Conservation (phyloP, 2,888 invertebrate species). For the Priocnemis perturbator region DNA sequence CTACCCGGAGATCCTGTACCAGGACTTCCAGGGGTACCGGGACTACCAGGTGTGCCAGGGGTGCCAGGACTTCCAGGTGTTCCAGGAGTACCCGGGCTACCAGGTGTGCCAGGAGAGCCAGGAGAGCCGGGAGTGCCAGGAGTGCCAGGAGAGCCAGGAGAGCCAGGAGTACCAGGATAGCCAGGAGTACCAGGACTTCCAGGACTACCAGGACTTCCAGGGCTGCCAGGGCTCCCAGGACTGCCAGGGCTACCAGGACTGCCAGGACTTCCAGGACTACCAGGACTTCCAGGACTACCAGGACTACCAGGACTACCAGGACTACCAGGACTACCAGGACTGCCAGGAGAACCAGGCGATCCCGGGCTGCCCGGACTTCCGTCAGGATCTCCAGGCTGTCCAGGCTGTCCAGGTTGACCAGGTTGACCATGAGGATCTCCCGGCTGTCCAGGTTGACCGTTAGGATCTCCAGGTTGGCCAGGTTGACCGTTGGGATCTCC, state of each 20-base stretch:
- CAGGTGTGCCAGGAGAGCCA: conserved; percentile 25
- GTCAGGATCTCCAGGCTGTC: conserved; percentile 30
- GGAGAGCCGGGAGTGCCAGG: conserved; percentile 46
- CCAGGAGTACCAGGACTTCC: conserved; percentile 41
- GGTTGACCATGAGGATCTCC: conserved; percentile 39
- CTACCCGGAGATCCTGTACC: conserved; percentile 41
- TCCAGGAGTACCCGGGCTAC: conserved; percentile 46
- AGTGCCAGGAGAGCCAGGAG: conserved; percentile 77
- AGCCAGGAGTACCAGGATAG: conserved; percentile 18
- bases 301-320: conserved; percentile 39
- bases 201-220: conserved; percentile 31
- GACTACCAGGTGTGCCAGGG: conserved; percentile 43
- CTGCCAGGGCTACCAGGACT: conserved; percentile 44
- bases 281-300: conserved; percentile 24
- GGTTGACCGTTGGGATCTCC: conserved; percentile 48
- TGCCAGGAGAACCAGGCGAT: conserved; percentile 22
- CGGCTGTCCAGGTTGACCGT: conserved; percentile 33
- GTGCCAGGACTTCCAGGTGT: conserved; percentile 47
- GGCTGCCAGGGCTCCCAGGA: conserved; percentile 24
- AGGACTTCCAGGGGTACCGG: conserved; percentile 45
- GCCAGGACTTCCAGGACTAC: conserved; percentile 77
- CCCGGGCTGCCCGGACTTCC: conserved; percentile 35
- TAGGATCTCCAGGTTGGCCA: conserved; percentile 42
- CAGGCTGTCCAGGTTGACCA: conserved; percentile 46
- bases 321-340: conserved; percentile 34